A percentile compares a stretch with the other conserved stretches of the same genome.
Conservation (phyloP, 2,888 invertebrate genomes). For the Exocentrus adspersus region DNA sequence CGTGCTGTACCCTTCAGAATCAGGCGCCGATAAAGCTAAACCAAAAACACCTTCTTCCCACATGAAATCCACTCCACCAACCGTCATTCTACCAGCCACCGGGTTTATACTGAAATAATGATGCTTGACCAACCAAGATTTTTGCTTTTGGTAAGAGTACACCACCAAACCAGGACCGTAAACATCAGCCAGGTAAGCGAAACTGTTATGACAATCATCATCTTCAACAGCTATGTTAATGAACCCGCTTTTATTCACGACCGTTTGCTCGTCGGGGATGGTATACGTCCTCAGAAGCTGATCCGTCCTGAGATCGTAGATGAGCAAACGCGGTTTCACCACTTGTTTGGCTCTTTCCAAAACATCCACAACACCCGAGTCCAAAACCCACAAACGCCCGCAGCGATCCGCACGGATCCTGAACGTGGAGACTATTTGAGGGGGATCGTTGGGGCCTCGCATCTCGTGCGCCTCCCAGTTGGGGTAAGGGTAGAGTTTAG, state of each 20-base stretch:
- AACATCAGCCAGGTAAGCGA: conserved; percentile 77
- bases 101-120: conserved; percentile 67
- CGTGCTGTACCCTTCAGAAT: conserved; percentile 73
- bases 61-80: conserved; percentile 75
- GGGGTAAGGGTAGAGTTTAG: conserved; percentile 79
- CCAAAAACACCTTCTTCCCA: conserved; percentile 85
- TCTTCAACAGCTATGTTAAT: conserved; percentile 84
- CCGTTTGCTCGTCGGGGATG: conserved; percentile 69
- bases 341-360: conserved; percentile 59
- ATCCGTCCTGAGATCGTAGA: conserved; percentile 80
- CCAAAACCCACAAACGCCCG: conserved; percentile 81
- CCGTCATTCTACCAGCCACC: conserved; percentile 76
- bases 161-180: conserved; percentile 77
- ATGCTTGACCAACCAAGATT: conserved; percentile 75
- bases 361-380: conserved; percentile 75
- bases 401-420: conserved; percentile 79
- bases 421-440: conserved; percentile 79
- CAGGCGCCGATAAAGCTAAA: conserved; percentile 73
- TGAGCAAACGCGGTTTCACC: conserved; percentile 72
- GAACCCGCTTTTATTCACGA: conserved; percentile 71
- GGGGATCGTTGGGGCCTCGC: conserved; percentile 57
- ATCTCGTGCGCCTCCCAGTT: conserved; percentile 82
- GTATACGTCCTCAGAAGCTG: conserved; percentile 73
- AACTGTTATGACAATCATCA: conserved; percentile 74
- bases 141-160: conserved; percentile 77